Evolutionary conservation across 2,888 invertebrate species (phyloP), one percentile per base, ranked within the genome.

Genomic region (Drosophila melanosoma): DNA sequence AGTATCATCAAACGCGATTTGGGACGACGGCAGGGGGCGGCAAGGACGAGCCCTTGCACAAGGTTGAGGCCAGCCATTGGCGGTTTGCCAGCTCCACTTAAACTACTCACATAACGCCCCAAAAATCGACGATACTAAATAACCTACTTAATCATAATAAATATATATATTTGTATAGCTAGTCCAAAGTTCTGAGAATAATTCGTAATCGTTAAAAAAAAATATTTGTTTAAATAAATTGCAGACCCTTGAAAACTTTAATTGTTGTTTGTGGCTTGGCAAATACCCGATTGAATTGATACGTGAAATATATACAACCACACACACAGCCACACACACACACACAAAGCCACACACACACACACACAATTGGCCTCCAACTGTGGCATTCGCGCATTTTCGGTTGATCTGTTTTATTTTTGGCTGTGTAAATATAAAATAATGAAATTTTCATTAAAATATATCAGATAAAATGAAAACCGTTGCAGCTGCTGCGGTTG

Each of bases 11-110:
- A 45, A 45, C 56, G 51, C 45, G 40, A 64, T 69, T 61, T 59
- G 52, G 52, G 53, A 69, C 63, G 17, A 73, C n/a, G 29, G 11
- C n/a, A 17, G 29, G 48, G 38, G 54, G 66, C 36, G 58, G 57
- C 68, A 48, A 64, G 65, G 73, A 78, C 77, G 49, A 72, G 68
- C 68, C 76, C 73, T 78, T 74, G 82, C 57, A 74, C 82, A 89
- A 90, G 87, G 91, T 85, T 89, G 81, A 90, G 90, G 88, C 73
- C 90, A 83, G 60, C 42, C 56, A 56, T 83, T 76, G 78, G 82
- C 78, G 32, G 42, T 26, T 23, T 69, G 79, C 78, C 78, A 72
- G 83, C 65, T 74, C 70, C 59, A 81, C 65, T 73, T 79, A 61
- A 74, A 72, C 72, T 68, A 77, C 54, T 72, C 63, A 59, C 35